Evolutionary conservation across 2,888 invertebrate species (phyloP), one percentile per base, ranked within the genome.

Genomic region (Opisthograptis luteolata): DNA sequence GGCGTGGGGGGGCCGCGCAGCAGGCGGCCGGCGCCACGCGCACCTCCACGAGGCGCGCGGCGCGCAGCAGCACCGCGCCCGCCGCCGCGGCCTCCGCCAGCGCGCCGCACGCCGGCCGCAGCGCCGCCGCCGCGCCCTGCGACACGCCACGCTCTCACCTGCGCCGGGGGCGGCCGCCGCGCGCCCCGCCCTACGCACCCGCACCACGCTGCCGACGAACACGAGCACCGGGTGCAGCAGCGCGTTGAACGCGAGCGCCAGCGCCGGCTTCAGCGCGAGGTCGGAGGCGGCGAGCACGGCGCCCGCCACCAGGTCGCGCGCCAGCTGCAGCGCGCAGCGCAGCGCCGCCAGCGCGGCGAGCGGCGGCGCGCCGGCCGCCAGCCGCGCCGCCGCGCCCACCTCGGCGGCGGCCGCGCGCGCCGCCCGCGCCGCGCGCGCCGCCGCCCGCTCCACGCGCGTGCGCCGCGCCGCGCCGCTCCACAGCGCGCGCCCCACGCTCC

Each of bases 171-270:
- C 14, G 93, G 88, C 17, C 93, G 27, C 27, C 1, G 94, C 94
- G 1, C 93, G 92, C 14, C 92, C 82, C 22, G 93, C 79, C 68
- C 94, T 94, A 60, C 92, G 17, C 6, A 92, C 61, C 45, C 47
- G 47, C 25, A 55, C 42, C 32, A 57, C 6, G 47, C 57, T 54
- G n/a, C 20, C 49, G 10, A 40, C 1, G 62, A 94, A 92, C 67
- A 94, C 94, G 58, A 95, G 76, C 22, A 92, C 78, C 9, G 96
- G 95, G 68, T 94, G 95, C 55, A 95, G 74, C 31, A 93, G 66
- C 2, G 93, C 94, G 81, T 95, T 95, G 74, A 94, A 94, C 2
- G 90, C 9, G 24, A 94, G 92, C 22, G 95, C 93, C 53, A 96
- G 78, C 37, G 93, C 79, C 8, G 95, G 95, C 77, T 95, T 95